Evolutionary conservation across 2,797 vertebrate species (phyloP), one percentile per base, ranked within the genome.

Genomic region (Amphiprion clarkii): DNA sequence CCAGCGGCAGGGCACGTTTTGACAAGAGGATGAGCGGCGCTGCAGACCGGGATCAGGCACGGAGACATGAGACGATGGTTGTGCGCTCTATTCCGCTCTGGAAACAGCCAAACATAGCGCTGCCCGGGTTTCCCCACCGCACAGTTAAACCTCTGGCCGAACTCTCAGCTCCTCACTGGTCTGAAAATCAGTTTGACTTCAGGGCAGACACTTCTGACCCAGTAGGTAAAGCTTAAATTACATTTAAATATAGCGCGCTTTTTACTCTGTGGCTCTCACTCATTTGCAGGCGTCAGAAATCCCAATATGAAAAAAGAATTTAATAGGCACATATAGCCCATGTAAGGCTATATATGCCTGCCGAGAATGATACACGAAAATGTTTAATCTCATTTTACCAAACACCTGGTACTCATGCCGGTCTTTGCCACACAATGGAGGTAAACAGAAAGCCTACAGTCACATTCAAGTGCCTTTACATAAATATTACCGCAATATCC

Each of bases 61-160:
- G 27, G 49, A 71, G 85, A 65, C 52, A 82, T 83, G 91, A 90
- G 77, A 80, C 27, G 78, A 90, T 84, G 76, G 76, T 57, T 40
- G 55, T 6, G 70, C 4, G 74, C 66, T 67, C 48, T 21, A 39
- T 59, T 68, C 52, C 25, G 53, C 42, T 58, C n/a, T 33, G 68
- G 44, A 67, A 36, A 40, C 57, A 40, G 55, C 65, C 70, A 46
- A 61, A 67, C 3, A 60, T 46, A 19, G 60, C 51, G 36, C 46
- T 60, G 71, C 6, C 11, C 14, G 73, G 59, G 27, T 56, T 76
- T 56, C 53, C 46, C 70, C 56, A 0, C 61, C 14, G 44, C 39
- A 3, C 39, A 6, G 5, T 6, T 44, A 17, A 4, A 44, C 51
- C 5, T 29, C 7, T 42, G 10, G 17, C 33, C 21, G 33, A 59